phyloP scores from a whole-genome alignment of 2,113 vertebrate genomes.

The Passer montanus region DNA sequence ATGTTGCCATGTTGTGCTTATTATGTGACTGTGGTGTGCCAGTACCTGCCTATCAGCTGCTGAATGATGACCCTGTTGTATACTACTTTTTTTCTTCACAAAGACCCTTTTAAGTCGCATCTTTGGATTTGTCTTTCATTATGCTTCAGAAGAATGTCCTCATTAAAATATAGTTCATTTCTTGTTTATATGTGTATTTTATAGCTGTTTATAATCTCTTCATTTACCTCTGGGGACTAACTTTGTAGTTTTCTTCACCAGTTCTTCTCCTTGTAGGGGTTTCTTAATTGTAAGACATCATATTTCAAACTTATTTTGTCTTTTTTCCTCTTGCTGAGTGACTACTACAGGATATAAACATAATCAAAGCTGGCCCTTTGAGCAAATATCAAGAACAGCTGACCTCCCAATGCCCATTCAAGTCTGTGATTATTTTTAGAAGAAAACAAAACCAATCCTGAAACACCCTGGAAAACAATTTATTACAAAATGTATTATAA shows the following conservation, averaged over 20 bases:
- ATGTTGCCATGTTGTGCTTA: neutral
- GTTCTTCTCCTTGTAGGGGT: neutral
- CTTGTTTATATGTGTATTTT: neutral
- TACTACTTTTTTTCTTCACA: neutral
- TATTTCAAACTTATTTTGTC: neutral
- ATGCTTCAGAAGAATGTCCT: neutral
- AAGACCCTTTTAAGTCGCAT: neutral
- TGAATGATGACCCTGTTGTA: neutral
- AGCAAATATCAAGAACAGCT: neutral
- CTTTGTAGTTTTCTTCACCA: neutral
- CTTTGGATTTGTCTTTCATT: neutral
- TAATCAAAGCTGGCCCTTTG: neutral
- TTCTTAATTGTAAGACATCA: neutral
- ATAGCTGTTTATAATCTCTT: neutral
- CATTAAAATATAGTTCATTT: neutral
- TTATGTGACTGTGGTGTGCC: neutral
- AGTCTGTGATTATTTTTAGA: neutral
- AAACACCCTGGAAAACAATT: neutral
- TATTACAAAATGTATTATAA: neutral
- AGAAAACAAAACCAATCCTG: neutral
- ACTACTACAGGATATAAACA: neutral
- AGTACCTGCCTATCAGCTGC: neutral
- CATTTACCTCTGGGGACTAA: neutral
- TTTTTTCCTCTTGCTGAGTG: neutral
- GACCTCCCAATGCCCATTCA: neutral